Conservation (phyloP, 2,113 vertebrate species). For the Gracilinanus agilis region DNA sequence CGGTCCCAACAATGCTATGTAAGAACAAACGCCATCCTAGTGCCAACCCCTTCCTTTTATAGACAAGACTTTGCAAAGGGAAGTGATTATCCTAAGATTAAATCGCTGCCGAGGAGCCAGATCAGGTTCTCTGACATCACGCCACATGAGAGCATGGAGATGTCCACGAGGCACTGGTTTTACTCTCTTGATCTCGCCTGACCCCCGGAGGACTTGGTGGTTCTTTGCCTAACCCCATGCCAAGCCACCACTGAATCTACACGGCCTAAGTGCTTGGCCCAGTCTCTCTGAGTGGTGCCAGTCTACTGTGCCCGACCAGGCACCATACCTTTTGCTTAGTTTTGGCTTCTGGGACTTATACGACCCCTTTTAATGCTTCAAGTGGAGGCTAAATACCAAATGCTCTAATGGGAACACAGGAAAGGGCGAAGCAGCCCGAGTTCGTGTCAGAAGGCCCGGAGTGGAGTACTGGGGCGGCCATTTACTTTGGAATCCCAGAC, state of each 20-base stretch:
- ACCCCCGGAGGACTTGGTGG: not conserved
- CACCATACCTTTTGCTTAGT: not conserved
- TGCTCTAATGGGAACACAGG: not conserved
- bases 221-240: not conserved
- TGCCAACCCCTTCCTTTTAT: not conserved
- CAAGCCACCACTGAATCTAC: not conserved
- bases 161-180: not conserved
- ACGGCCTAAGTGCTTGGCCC: not conserved
- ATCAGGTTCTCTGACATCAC: not conserved
- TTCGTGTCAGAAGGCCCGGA: not conserved
- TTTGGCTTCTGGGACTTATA: not conserved
- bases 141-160: not conserved
- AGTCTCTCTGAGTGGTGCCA: not conserved
- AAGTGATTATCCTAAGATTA: not conserved
- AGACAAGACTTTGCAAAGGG: not conserved
- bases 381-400: not conserved
- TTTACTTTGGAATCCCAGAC: not conserved
- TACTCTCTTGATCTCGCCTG: not conserved
- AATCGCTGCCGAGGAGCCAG: not conserved
- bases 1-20: not conserved
- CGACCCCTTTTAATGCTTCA: not conserved
- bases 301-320: not conserved
- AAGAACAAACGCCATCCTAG: not conserved
- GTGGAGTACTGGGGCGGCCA: not conserved
- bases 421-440: not conserved